Evolutionary conservation across 2,797 vertebrate species (phyloP).

Genomic region (Girardinus metallicus): DNA sequence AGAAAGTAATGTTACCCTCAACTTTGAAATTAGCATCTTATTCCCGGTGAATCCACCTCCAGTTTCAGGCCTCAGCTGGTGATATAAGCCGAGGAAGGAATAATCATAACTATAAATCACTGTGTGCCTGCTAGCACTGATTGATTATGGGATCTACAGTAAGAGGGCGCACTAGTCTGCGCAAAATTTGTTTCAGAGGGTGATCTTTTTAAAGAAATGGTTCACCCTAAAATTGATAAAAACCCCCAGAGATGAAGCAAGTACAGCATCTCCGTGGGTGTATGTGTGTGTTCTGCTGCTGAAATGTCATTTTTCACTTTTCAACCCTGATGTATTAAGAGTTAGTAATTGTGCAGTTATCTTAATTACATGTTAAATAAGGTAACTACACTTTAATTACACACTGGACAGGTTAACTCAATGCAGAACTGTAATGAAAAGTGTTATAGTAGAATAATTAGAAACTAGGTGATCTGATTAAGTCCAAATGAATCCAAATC

Average conservation of each 20-base stretch:
- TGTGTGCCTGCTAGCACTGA: constrained; percentile 36
- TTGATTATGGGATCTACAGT: constrained; percentile 35
- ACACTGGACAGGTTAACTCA: not conserved
- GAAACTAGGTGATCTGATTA: not conserved
- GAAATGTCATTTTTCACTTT: not conserved
- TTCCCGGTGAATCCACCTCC: constrained; percentile 44
- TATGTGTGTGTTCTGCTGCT: not conserved
- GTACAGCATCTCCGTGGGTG: not conserved
- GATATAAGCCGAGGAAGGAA: constrained; percentile 55
- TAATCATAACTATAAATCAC: constrained; percentile 73
- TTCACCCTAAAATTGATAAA: constrained; percentile 17
- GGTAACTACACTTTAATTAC: not conserved
- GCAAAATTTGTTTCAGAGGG: constrained; percentile 14
- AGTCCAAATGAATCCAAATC: not conserved
- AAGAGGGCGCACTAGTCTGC: constrained; percentile 16
- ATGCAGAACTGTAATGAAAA: not conserved
- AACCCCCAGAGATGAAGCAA: not conserved
- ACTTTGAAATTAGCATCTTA: constrained; percentile 61
- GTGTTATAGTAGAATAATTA: too few species aligned
- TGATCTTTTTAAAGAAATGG: constrained; percentile 32
- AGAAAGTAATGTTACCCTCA: constrained; percentile 32
- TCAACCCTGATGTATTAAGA: not conserved
- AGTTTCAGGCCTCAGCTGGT: constrained; percentile 63
- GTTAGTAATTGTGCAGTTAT: not conserved
- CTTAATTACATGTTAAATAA: not conserved